Conservation (phyloP, 2,113 vertebrate species). For the Vidua macroura region DNA sequence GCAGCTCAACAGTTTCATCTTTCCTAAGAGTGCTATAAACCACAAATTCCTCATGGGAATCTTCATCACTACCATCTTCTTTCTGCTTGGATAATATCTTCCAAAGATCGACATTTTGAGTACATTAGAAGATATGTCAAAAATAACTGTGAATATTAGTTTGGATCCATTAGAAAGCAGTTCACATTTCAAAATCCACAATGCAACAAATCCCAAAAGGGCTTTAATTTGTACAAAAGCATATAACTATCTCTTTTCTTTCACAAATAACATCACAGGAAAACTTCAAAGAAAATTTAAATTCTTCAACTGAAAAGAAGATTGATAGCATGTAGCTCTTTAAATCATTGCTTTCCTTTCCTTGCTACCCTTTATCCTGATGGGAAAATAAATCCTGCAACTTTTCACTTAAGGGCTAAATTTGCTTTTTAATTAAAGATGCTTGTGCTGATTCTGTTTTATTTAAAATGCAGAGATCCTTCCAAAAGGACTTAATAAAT, state of each 20-base stretch:
- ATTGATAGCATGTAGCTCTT: neutral
- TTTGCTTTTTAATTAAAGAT: neutral
- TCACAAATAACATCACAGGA: neutral
- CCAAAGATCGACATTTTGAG: neutral
- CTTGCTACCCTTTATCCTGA: neutral
- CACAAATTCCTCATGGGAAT: neutral
- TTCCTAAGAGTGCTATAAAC: neutral
- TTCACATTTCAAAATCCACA: neutral
- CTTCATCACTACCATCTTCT: neutral
- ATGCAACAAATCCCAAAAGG: neutral
- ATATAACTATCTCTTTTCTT: neutral
- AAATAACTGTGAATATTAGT: neutral
- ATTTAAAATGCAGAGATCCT: neutral
- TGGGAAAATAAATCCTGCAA: neutral
- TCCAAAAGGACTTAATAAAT: neutral
- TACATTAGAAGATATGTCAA: neutral
- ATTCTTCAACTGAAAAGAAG: neutral
- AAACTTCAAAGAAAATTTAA: neutral
- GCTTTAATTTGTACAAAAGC: neutral
- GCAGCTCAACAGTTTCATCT: neutral
- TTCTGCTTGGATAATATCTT: neutral
- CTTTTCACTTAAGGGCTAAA: neutral
- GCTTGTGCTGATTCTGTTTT: neutral
- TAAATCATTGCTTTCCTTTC: neutral
- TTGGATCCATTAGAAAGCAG: neutral